A percentile compares a stretch with the other conserved stretches of the same genome.
Conservation (phyloP, 2,888 invertebrate genomes). For the Eristalis tenax region DNA sequence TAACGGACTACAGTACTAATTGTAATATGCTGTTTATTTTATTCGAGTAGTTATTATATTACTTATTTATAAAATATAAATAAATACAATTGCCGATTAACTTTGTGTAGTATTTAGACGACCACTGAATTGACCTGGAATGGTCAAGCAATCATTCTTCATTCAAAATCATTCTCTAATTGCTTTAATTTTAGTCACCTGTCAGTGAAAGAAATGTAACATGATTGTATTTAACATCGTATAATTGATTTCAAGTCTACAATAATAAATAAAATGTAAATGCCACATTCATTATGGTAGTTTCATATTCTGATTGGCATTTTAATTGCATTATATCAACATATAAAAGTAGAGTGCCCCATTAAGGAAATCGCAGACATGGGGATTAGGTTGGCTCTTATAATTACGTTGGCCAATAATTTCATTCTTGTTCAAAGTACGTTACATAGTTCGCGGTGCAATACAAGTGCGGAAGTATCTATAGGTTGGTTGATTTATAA, state of each 20-base stretch:
- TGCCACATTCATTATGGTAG: conserved; percentile 36
- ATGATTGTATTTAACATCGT: conserved; percentile 18
- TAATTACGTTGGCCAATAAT: background rate
- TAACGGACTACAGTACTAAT: background rate
- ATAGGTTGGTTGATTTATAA: background rate
- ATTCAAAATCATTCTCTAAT: background rate
- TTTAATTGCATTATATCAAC: conserved; percentile 25
- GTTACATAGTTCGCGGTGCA: background rate
- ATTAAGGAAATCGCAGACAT: background rate
- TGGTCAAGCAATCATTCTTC: background rate
- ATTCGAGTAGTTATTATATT: background rate
- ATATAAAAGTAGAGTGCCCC: background rate
- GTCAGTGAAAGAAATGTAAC: background rate
- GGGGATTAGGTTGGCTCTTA: background rate
- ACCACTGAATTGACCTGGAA: background rate
- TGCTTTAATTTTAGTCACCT: background rate
- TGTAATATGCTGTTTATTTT: background rate
- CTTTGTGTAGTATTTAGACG: background rate
- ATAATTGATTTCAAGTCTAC: conserved; percentile 38
- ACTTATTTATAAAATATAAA: background rate
- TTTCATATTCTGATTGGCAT: conserved; percentile 46
- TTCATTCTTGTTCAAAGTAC: background rate
- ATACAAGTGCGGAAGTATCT: background rate
- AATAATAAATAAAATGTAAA: conserved; percentile 38
- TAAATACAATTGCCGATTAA: background rate